A percentile compares a stretch with the other conserved stretches of the same genome.
phyloP scores from a whole-genome alignment of 35 echinoderm and acorn worm genomes.

The Diadema setosum region DNA sequence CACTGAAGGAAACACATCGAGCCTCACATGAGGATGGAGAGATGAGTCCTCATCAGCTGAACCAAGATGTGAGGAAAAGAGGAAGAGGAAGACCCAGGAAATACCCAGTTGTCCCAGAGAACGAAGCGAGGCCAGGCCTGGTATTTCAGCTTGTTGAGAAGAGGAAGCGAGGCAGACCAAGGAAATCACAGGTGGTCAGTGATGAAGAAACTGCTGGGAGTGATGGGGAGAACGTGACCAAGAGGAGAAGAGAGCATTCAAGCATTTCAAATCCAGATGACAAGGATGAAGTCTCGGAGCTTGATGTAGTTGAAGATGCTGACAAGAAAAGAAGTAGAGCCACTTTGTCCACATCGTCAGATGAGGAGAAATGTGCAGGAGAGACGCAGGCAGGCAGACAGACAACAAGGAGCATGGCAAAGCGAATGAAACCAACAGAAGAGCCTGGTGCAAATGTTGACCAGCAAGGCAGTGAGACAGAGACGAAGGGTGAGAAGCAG shows the following conservation, averaged over 20 bases:
- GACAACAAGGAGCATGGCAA: background rate
- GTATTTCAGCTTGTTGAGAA: background rate
- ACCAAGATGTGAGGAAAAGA: background rate
- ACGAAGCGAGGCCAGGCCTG: background rate
- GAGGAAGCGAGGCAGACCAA: background rate
- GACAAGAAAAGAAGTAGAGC: no score
- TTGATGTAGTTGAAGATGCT: background rate
- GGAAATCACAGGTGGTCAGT: background rate
- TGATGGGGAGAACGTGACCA: background rate
- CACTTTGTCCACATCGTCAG: no score
- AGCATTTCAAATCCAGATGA: background rate
- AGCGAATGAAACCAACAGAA: background rate
- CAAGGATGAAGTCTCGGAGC: background rate
- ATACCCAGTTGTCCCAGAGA: background rate
- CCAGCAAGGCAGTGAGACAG: background rate
- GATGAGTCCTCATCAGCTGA: no score
- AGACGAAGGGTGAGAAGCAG: background rate
- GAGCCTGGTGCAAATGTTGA: background rate
- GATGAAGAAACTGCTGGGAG: background rate
- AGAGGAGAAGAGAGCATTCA: background rate
- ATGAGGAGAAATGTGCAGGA: background rate
- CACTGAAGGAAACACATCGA: background rate
- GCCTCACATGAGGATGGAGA: background rate
- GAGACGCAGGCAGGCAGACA: background rate
- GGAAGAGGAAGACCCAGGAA: constrained; percentile 1